phyloP scores from a whole-genome alignment of 2,888 invertebrate species.

The Phania funesta region DNA sequence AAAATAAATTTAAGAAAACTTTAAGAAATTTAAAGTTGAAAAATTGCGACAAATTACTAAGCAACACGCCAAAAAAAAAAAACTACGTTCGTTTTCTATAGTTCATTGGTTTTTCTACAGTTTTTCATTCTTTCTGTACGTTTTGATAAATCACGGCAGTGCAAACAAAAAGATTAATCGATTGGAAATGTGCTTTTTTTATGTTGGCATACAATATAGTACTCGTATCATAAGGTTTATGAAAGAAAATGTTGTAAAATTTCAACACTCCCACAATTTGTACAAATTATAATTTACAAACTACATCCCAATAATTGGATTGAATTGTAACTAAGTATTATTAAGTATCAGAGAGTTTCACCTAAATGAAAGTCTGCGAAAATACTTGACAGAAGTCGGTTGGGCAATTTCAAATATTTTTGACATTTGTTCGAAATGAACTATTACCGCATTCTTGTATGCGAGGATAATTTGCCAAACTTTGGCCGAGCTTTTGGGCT shows the following conservation, averaged over 20 bases:
- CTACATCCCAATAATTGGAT: neutral
- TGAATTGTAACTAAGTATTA: constrained; percentile 23
- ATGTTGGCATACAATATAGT: neutral
- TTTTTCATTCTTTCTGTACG: neutral
- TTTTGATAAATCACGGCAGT: constrained; percentile 30
- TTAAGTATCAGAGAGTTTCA: too few relatives aligned
- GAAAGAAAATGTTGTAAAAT: neutral
- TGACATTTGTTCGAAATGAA: too few relatives aligned
- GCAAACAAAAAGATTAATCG: constrained; percentile 51
- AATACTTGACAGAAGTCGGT: too few relatives aligned
- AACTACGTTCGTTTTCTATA: constrained; percentile 62
- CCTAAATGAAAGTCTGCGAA: too few relatives aligned
- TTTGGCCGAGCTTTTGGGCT: too few relatives aligned
- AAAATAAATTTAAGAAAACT: constrained; percentile 51
- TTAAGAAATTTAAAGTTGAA: constrained; percentile 59
- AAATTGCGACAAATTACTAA: constrained; percentile 68
- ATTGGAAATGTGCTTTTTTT: constrained; percentile 6
- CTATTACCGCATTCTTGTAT: too few relatives aligned
- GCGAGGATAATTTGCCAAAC: too few relatives aligned
- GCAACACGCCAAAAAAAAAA: constrained; percentile 63
- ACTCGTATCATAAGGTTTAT: constrained; percentile 19
- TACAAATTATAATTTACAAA: constrained; percentile 26
- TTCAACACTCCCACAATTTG: constrained; percentile 50
- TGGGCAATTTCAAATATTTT: too few relatives aligned
- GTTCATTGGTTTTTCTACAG: constrained; percentile 39